Evolutionary conservation across 2,888 invertebrate species (phyloP), one percentile per base, ranked within the genome.

Genomic region (Lissocephala sabroskyi): DNA sequence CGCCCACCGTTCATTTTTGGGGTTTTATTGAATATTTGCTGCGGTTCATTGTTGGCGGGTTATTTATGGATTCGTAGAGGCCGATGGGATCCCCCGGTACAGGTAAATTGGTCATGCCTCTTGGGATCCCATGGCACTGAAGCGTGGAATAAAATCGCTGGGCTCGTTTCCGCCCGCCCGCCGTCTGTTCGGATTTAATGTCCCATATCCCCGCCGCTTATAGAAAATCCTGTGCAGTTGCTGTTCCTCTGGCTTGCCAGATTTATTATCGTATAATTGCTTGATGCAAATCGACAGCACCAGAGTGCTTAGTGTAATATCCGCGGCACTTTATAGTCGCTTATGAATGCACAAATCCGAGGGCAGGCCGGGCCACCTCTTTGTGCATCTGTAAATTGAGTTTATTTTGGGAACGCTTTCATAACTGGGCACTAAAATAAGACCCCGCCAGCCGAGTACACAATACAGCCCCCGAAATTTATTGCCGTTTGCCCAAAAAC

Each of bases 401-500:
- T 45, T 28, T 11, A 26, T 35, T 46, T 45, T 28, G 18, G 13
- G 29, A 43, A 49, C 32, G 23, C 43, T 50, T 49, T 50, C 52
- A 49, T 52, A 50, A 45, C 29, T 33, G 5, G 33, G 18, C 9
- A 28, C 16, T n/a, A 46, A 46, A 46, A 46, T 46, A 46, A 46
- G 26, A 30, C 23, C 14, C 28, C 9, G 41, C 28, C 23, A 16
- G 17, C 2, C 37, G 14, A 14, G 4, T 26, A 13, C 6, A 36
- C 40, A 46, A 40, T 40, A 35, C 36, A 37, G 29, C 11, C 18
- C 44, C 40, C 35, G 29, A 47, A 55, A 48, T 49, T 61, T 61
- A 61, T 61, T 61, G 57, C 60, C 53, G 60, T 32, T 61, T 61
- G 41, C 57, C 29, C 23, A 23, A 23, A 23, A 23, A 3, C 18